Evolutionary conservation across 2,888 invertebrate species (phyloP).

Genomic region (Lordiphosa andalusiaca): DNA sequence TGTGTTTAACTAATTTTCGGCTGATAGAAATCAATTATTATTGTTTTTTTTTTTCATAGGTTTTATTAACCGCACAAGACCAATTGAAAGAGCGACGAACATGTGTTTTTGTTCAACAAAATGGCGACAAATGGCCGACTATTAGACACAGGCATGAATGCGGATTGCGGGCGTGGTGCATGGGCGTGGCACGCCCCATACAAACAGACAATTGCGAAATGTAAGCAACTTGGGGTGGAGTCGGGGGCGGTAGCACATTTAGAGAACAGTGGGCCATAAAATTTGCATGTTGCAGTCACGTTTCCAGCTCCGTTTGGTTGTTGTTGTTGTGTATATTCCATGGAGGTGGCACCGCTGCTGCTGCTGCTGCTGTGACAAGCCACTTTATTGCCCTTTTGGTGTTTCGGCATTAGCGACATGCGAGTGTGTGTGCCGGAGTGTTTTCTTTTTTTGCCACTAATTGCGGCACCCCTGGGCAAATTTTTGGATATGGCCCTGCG

Average conservation of each 20-base stretch:
- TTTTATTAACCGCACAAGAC: constrained; percentile 28
- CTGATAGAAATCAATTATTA: constrained; percentile 30
- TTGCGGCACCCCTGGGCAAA: constrained; percentile 13
- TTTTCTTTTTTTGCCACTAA: constrained; percentile 9
- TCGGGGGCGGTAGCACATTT: constrained; percentile 2
- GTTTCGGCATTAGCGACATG: constrained; percentile 6
- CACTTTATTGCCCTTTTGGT: constrained; percentile 25
- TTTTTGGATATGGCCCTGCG: constrained; percentile 3
- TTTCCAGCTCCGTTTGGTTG: constrained; percentile 9
- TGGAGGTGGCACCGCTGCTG: not conserved
- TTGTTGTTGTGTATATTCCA: not conserved
- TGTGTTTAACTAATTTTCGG: not conserved
- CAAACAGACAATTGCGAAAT: constrained; percentile 34
- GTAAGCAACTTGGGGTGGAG: constrained; percentile 23
- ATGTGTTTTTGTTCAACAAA: constrained; percentile 31
- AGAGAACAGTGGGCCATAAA: constrained; percentile 16
- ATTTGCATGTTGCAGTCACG: constrained; percentile 38
- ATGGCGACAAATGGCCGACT: constrained; percentile 35
- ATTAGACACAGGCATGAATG: constrained; percentile 22
- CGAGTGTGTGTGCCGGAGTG: constrained; percentile 3
- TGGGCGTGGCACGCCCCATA: constrained; percentile 14
- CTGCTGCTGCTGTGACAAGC: constrained; percentile 22
- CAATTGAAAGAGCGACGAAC: constrained; percentile 17
- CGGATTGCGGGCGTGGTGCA: constrained; percentile 1
- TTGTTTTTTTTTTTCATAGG: not conserved